These are phyloP conservation scores for Drosophila parthenogenetica DNA, from an alignment of 2,888 invertebrate genomes.

Conservation along the genomic window DNA sequence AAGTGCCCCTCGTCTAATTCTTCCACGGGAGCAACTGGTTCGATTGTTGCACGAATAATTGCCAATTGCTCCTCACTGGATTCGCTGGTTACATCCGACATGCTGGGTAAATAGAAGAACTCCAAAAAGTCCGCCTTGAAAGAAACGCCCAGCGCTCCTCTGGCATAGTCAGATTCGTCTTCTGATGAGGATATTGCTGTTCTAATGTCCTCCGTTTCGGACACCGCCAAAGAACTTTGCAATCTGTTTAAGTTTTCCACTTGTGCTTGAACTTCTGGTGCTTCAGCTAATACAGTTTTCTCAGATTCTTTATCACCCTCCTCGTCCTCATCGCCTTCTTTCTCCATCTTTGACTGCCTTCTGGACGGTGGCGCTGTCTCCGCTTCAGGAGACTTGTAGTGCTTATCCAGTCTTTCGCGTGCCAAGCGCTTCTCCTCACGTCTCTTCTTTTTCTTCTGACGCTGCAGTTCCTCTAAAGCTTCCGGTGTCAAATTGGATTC, in stretches of 20 bases:
- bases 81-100: constrained; percentile 35
- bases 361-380: background rate
- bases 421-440: constrained; percentile 30
- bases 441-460: constrained; percentile 2
- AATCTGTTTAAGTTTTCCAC: background rate
- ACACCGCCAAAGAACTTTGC: background rate
- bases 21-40: accelerated
- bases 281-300: background rate
- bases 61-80: background rate
- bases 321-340: background rate
- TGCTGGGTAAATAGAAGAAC: constrained; percentile 40
- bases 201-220: constrained; percentile 7
- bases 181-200: constrained; percentile 17
- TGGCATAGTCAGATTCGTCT: background rate
- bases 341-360: background rate
- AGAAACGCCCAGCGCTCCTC: background rate
- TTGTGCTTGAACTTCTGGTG: background rate
- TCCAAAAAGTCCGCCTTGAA: constrained; percentile 39
- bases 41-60: background rate
- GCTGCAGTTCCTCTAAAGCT: background rate
- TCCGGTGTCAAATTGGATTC: background rate
- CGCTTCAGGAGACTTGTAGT: background rate
- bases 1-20: constrained; percentile 23
- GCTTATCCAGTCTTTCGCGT: constrained; percentile 9
- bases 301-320: background rate